These are phyloP conservation scores for Nematopogon swammerdamellus DNA, from an alignment of 2,888 invertebrate genomes.

Conservation along the genomic window DNA sequence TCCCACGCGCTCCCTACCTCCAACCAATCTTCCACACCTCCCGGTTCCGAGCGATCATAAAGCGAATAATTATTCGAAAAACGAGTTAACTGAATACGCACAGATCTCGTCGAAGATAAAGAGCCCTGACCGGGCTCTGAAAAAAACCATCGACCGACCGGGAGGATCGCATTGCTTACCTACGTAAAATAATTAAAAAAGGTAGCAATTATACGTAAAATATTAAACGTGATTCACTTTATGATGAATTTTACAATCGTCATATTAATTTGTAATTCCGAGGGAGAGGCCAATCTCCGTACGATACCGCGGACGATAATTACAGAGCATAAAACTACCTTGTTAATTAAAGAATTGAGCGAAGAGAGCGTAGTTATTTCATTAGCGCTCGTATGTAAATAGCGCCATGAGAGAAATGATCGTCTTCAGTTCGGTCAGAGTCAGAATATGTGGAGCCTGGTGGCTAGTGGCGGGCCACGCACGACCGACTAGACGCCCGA, in stretches of 20 bases:
- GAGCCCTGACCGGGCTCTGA: background rate
- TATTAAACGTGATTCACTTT: background rate
- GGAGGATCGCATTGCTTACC: background rate
- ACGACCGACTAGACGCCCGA: too few species aligned
- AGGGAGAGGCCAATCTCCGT: background rate
- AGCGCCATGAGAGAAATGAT: constrained; percentile 23
- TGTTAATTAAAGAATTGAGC: constrained; percentile 4
- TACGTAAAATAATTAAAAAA: background rate
- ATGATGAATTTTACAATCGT: constrained; percentile 1
- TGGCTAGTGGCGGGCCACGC: too few species aligned
- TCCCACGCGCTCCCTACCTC: too few species aligned
- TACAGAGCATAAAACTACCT: constrained; percentile 3
- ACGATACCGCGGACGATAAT: constrained; percentile 1
- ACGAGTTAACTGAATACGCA: background rate
- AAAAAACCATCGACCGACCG: background rate
- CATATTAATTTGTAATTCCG: constrained; percentile 1
- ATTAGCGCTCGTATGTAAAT: constrained; percentile 21
- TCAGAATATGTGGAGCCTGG: too few species aligned
- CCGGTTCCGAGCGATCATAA: too few species aligned
- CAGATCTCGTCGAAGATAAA: background rate
- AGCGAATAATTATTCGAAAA: too few species aligned
- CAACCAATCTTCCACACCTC: too few species aligned
- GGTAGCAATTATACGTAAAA: background rate
- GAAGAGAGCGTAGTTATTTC: constrained; percentile 1
- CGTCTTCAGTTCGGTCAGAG: constrained; percentile 1